Conservation (phyloP, 64 coral and sea anemone genomes). For the Catalaphyllia jardinei region DNA sequence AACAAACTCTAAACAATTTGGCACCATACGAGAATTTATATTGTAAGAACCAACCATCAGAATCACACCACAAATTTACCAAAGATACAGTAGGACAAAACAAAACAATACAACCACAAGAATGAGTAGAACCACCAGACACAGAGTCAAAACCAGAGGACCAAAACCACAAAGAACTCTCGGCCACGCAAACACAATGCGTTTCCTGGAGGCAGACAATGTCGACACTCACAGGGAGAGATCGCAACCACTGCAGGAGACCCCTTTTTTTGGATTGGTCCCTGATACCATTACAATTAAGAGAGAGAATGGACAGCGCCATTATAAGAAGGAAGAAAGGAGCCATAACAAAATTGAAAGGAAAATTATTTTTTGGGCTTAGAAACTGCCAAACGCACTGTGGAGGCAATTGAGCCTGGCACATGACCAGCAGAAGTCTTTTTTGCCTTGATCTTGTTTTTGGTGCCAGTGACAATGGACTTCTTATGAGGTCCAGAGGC, state of each 20-base stretch:
- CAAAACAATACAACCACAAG: slow-evolving; percentile 19
- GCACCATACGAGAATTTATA: neutral
- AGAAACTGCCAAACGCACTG: too few relatives aligned
- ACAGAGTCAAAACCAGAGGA: neutral
- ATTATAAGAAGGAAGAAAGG: neutral
- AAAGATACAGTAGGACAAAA: neutral
- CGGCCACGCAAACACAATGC: neutral
- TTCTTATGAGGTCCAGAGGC: too few relatives aligned
- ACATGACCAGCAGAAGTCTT: too few relatives aligned
- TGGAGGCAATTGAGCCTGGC: too few relatives aligned
- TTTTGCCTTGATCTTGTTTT: too few relatives aligned
- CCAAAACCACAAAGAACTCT: neutral
- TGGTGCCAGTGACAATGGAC: too few relatives aligned
- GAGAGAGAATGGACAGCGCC: neutral
- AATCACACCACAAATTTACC: neutral
- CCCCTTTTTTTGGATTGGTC: neutral
- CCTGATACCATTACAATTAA: neutral
- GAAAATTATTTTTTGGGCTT: too few relatives aligned
- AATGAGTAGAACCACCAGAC: slow-evolving; percentile 23
- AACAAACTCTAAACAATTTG: neutral
- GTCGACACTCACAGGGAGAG: neutral
- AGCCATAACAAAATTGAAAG: neutral
- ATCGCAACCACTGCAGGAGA: neutral
- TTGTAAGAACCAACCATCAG: slow-evolving; percentile 1
- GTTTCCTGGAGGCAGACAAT: slow-evolving; percentile 51